A percentile compares a stretch with the other conserved stretches of the same genome.
Conservation (phyloP, 2,888 invertebrate species). For the Yponomeuta evonymella region DNA sequence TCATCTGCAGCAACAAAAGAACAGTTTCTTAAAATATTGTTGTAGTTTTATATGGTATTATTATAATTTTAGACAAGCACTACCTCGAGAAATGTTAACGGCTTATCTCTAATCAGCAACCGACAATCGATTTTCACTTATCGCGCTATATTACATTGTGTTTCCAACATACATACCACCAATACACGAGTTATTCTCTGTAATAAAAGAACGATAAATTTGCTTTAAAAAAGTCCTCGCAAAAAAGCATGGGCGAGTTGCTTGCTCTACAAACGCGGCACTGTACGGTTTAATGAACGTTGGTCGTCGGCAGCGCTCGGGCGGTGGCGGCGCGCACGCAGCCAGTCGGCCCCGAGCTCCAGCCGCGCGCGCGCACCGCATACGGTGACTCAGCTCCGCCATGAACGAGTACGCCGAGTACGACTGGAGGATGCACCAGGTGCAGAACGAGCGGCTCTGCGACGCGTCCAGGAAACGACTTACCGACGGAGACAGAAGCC, state of each 20-base stretch:
- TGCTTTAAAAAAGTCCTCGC: constrained; percentile 1
- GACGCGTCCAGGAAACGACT: constrained; percentile 61
- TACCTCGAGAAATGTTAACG: too few species aligned
- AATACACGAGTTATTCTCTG: background rate
- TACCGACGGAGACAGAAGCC: constrained; percentile 62
- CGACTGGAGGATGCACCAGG: constrained; percentile 74
- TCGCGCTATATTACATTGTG: too few species aligned
- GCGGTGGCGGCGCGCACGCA: constrained; percentile 53
- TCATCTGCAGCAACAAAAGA: too few species aligned
- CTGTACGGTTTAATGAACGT: constrained; percentile 72
- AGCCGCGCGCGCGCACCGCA: constrained; percentile 65
- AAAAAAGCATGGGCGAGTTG: constrained; percentile 31
- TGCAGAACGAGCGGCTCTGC: constrained; percentile 65
- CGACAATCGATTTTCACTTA: too few species aligned
- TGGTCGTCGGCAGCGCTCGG: constrained; percentile 46
- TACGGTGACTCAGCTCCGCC: constrained; percentile 37
- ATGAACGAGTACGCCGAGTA: constrained; percentile 80
- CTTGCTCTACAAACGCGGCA: constrained; percentile 45
- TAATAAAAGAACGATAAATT: background rate
- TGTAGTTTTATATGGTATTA: too few species aligned
- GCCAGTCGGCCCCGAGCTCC: constrained; percentile 71
- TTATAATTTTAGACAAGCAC: too few species aligned
- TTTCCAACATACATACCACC: too few species aligned
- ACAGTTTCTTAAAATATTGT: too few species aligned
- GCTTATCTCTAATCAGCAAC: too few species aligned